A percentile compares a stretch with the other conserved stretches of the same genome.
Evolutionary conservation across 2,797 vertebrate species (phyloP).

Genomic region (Octomys mimax): DNA sequence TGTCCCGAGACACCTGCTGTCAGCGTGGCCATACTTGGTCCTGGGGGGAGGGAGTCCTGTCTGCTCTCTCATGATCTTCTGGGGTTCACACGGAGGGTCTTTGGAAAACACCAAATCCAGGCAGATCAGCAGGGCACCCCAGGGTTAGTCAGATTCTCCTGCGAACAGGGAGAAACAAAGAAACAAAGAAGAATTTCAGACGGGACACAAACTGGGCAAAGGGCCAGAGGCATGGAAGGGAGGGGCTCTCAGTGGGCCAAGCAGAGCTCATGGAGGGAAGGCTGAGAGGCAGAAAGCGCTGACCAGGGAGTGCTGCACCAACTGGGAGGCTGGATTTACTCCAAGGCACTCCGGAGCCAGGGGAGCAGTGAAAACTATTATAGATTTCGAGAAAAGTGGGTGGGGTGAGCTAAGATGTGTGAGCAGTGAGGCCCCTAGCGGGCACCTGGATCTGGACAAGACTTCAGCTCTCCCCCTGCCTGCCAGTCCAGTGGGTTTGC

Average conservation of each 20-base stretch:
- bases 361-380: neutral
- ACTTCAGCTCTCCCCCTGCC: neutral
- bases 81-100: neutral
- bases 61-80: neutral
- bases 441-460: neutral
- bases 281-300: neutral
- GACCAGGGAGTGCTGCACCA: neutral
- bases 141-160: neutral
- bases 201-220: neutral
- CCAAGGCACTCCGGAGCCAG: neutral
- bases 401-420: neutral
- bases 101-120: neutral
- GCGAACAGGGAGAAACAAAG: neutral
- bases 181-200: neutral
- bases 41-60: neutral
- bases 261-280: neutral
- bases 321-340: neutral
- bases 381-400: neutral
- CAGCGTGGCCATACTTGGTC: neutral
- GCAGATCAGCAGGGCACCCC: neutral
- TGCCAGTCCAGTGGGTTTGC: neutral
- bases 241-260: neutral
- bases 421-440: neutral
- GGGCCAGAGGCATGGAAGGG: neutral
- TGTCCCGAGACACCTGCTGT: neutral